phyloP scores from a whole-genome alignment of 2,113 vertebrate genomes.

The Donacobius atricapilla region DNA sequence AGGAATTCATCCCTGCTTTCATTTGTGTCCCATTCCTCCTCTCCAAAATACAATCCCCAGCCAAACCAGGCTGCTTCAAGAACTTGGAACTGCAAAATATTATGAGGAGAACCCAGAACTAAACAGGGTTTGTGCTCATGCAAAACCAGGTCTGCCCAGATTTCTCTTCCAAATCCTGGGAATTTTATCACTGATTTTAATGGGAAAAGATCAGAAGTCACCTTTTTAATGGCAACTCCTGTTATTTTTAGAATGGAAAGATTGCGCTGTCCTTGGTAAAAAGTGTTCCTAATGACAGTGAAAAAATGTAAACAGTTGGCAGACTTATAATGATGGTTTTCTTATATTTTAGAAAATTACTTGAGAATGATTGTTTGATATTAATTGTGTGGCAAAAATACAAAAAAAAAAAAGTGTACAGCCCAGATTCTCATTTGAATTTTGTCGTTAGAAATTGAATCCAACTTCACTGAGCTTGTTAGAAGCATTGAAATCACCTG shows the following conservation, averaged over 20 bases:
- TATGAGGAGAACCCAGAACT: neutral
- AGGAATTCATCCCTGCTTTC: neutral
- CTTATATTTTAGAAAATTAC: neutral
- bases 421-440: neutral
- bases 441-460: neutral
- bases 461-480: neutral
- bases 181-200: neutral
- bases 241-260: neutral
- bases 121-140: neutral
- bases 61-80: neutral
- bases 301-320: neutral
- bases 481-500: neutral
- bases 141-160: neutral
- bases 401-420: rapidly evolving
- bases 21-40: neutral
- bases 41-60: neutral
- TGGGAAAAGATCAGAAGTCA: neutral
- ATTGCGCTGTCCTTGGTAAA: neutral
- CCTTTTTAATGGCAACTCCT: neutral
- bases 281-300: neutral
- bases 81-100: neutral
- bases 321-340: neutral
- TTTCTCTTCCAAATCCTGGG: neutral
- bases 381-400: neutral
- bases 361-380: neutral